Percentiles rank a stretch among this genome's conserved stretches.
phyloP scores from a whole-genome alignment of 2,797 vertebrate genomes.

The Dipus sagitta region DNA sequence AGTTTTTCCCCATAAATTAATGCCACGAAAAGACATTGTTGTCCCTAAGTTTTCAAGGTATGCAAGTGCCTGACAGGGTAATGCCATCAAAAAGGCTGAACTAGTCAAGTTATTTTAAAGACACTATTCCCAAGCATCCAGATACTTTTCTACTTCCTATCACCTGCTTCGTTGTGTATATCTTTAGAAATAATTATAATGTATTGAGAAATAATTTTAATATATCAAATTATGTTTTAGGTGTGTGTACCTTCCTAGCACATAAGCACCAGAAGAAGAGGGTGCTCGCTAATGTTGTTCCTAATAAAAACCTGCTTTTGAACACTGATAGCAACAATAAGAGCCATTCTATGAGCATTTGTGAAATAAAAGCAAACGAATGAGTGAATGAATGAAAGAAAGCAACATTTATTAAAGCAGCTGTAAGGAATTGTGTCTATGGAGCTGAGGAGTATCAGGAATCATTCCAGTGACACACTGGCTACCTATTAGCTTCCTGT shows the following conservation, averaged over 20 bases:
- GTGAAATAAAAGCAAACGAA: not conserved
- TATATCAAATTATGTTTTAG: not conserved
- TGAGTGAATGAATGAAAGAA: not conserved
- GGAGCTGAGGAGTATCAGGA: not conserved
- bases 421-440: not conserved
- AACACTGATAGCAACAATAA: constrained; percentile 47
- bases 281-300: not conserved
- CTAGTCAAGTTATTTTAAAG: not conserved
- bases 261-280: not conserved
- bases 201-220: not conserved
- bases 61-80: too few relatives aligned
- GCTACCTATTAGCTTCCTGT: not conserved
- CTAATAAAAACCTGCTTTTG: not conserved
- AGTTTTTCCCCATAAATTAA: not conserved
- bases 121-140: not conserved
- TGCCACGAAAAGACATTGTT: not conserved
- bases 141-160: not conserved
- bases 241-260: not conserved
- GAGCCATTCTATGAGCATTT: not conserved
- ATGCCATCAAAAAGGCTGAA: not conserved
- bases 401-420: not conserved
- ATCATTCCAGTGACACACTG: not conserved
- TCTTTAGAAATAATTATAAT: too few relatives aligned
- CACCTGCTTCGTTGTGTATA: not conserved
- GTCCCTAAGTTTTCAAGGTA: too few relatives aligned